phyloP scores from a whole-genome alignment of 2,888 invertebrate genomes.

The Pegoplata infirma region DNA sequence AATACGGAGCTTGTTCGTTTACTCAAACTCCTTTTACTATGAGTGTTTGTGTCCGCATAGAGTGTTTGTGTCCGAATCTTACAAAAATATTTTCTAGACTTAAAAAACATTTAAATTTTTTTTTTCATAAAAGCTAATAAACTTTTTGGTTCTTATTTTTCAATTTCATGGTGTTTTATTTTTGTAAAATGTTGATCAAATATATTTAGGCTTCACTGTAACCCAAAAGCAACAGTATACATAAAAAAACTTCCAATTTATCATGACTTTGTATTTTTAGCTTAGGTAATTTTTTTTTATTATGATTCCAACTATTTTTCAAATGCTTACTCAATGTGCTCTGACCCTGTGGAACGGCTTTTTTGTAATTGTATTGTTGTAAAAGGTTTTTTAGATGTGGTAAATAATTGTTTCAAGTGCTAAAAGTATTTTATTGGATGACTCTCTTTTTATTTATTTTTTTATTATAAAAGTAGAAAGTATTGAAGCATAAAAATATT shows the following conservation, averaged over 20 bases:
- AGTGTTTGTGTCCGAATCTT: no score
- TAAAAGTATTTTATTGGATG: background rate
- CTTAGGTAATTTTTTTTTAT: no score
- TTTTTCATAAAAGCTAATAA: no score
- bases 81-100: no score
- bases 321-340: background rate
- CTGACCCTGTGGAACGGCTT: no score
- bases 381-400: background rate
- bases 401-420: conserved; percentile 8
- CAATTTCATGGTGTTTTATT: no score
- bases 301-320: background rate
- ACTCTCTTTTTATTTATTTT: conserved; percentile 16
- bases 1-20: no score
- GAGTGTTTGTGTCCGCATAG: no score
- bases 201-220: background rate
- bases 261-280: conserved; percentile 2
- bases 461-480: conserved; percentile 9
- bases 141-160: no score
- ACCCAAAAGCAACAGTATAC: conserved; percentile 1
- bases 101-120: no score
- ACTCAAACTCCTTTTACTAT: no score
- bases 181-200: no score
- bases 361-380: background rate
- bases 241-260: conserved; percentile 25
- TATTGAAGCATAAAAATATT: conserved; percentile 20